A percentile compares a stretch with the other conserved stretches of the same genome.
Evolutionary conservation across 2,888 invertebrate genomes (phyloP).

Genomic region (Leptogaster cylindrica): DNA sequence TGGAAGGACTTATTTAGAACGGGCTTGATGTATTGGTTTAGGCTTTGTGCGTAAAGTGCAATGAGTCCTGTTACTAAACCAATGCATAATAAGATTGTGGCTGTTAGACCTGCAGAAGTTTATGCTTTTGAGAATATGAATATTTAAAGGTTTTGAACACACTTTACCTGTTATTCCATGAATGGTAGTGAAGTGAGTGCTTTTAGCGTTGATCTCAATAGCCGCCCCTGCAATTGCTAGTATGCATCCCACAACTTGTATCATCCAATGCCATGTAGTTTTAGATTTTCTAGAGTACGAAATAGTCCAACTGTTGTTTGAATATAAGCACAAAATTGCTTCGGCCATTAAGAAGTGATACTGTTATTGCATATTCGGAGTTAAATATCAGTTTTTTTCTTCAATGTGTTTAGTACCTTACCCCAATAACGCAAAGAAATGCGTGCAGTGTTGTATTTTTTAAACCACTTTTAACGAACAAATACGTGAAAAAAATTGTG

Average conservation of each 20-base stretch:
- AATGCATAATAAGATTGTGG: conserved; percentile 62
- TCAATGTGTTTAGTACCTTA: conserved; percentile 34
- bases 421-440: not conserved
- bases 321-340: not conserved
- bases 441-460: not conserved
- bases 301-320: conserved; percentile 9
- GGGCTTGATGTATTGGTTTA: conserved; percentile 63
- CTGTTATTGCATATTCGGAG: not conserved
- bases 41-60: conserved; percentile 64
- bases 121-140: too few species aligned
- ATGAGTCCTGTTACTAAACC: conserved; percentile 64
- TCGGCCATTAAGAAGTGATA: conserved; percentile 11
- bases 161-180: conserved; percentile 54
- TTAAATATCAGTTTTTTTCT: not conserved
- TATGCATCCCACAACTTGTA: conserved; percentile 64
- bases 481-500: not conserved
- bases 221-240: conserved; percentile 65
- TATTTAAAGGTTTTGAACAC: not conserved
- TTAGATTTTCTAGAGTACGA: conserved; percentile 55
- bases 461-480: not conserved
- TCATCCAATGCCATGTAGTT: conserved; percentile 64
- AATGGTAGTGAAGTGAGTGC: conserved; percentile 55
- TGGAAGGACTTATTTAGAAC: conserved; percentile 65
- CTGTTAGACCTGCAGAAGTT: conserved; percentile 64
- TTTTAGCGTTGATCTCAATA: conserved; percentile 61